Evolutionary conservation across 2,888 invertebrate species (phyloP).

Genomic region (Drosophila monieri): DNA sequence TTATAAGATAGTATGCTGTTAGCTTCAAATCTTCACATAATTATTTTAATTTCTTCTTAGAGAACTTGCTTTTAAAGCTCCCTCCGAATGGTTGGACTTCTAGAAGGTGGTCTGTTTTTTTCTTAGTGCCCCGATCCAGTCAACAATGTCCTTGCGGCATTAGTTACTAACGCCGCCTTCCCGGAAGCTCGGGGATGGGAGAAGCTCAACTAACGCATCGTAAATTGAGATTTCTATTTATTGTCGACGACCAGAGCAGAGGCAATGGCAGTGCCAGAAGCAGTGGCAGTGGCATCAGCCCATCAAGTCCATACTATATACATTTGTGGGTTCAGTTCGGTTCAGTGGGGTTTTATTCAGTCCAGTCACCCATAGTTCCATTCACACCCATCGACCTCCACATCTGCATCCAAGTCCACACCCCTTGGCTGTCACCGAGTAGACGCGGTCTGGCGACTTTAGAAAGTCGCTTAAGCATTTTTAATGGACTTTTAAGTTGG

Average conservation of each 20-base stretch:
- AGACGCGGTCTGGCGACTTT: constrained; percentile 63
- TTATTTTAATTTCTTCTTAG: too few relatives aligned
- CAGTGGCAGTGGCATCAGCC: constrained; percentile 16
- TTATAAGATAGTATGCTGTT: background rate
- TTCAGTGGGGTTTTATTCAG: constrained; percentile 23
- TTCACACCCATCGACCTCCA: background rate
- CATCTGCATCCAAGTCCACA: background rate
- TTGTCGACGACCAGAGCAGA: constrained; percentile 56
- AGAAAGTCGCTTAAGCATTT: constrained; percentile 71
- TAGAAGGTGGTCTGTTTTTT: background rate
- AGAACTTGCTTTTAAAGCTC: too few relatives aligned
- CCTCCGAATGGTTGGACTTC: background rate
- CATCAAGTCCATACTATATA: constrained; percentile 39
- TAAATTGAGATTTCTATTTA: constrained; percentile 79
- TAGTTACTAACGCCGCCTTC: constrained; percentile 37
- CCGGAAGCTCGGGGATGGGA: constrained; percentile 7
- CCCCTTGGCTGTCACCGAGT: constrained; percentile 50
- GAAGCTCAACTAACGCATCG: constrained; percentile 67
- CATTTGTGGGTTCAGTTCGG: constrained; percentile 34
- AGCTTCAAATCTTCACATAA: too few relatives aligned
- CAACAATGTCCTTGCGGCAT: constrained; percentile 48
- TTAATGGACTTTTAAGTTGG: constrained; percentile 80
- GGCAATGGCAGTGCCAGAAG: constrained; percentile 6
- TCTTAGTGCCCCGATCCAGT: background rate
- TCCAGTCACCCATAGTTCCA: constrained; percentile 33